phyloP scores from a whole-genome alignment of 1,140 invertebrate genomes.

The Tribolium castaneum region DNA sequence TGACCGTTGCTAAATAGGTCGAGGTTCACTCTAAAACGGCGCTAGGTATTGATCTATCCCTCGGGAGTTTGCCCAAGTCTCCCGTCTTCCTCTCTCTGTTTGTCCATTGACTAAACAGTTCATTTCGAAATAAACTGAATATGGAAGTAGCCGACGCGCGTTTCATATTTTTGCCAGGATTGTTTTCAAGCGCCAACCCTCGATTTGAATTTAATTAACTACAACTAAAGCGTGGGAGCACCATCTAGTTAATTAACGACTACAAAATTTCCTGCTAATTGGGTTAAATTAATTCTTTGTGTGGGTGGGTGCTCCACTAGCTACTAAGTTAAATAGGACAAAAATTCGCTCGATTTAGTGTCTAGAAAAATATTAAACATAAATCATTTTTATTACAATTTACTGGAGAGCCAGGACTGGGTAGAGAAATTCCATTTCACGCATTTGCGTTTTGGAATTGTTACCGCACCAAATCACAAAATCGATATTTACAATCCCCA shows the following conservation, averaged over 20 bases:
- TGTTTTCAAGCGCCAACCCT: not conserved
- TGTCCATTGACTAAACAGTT: constrained; percentile 31
- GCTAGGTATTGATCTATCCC: constrained; percentile 45
- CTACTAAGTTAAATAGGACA: not conserved
- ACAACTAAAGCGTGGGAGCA: not conserved
- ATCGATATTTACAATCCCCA: constrained; percentile 22
- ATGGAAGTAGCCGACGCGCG: not conserved
- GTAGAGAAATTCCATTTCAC: constrained; percentile 32
- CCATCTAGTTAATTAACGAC: not conserved
- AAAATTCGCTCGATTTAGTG: not conserved
- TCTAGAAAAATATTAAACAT: not conserved
- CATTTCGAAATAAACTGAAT: constrained; percentile 27
- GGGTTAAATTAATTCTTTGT: not conserved
- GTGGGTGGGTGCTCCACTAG: not conserved
- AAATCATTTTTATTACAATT: constrained; percentile 33
- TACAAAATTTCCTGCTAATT: not conserved
- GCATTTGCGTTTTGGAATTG: constrained; percentile 35
- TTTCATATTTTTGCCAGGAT: constrained; percentile 8
- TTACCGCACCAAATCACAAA: constrained; percentile 10
- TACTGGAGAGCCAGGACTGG: not conserved
- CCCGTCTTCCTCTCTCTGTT: constrained; percentile 40
- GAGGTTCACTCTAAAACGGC: constrained; percentile 46
- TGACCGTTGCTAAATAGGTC: constrained; percentile 47
- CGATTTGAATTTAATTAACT: constrained; percentile 8
- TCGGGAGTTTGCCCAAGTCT: constrained; percentile 45